Evolutionary conservation across 2,888 invertebrate species (phyloP).

Genomic region (Mystacides longicornis): DNA sequence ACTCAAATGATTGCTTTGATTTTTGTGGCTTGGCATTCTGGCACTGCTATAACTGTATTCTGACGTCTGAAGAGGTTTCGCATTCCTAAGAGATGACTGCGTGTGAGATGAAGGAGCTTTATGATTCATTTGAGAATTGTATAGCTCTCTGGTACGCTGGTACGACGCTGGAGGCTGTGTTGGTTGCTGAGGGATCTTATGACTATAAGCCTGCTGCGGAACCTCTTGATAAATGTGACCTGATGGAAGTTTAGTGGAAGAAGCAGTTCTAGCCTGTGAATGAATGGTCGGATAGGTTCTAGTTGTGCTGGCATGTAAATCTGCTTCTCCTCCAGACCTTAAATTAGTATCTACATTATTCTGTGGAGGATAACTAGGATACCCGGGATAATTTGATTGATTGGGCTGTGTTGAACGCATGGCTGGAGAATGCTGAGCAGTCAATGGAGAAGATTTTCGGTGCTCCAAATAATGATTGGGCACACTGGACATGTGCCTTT

Average conservation of each 20-base stretch:
- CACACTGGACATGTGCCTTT: slow-evolving; percentile 9
- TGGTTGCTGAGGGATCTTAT: slow-evolving; percentile 26
- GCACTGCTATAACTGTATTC: slow-evolving; percentile 27
- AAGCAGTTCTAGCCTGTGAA: slow-evolving; percentile 14
- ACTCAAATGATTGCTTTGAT: slow-evolving; percentile 23
- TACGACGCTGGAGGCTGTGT: slow-evolving; percentile 21
- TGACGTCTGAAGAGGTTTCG: slow-evolving; percentile 22
- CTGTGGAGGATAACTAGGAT: slow-evolving; percentile 16
- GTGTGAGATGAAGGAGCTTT: slow-evolving; percentile 21
- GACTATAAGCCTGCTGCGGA: slow-evolving; percentile 17
- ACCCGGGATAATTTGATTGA: slow-evolving; percentile 11
- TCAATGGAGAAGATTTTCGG: slow-evolving; percentile 6
- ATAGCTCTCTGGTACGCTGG: slow-evolving; percentile 23
- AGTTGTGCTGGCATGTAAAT: slow-evolving; percentile 13
- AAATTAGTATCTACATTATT: slow-evolving; percentile 13
- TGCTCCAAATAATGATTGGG: slow-evolving; percentile 10
- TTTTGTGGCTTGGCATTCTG: slow-evolving; percentile 26
- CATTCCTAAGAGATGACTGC: slow-evolving; percentile 22
- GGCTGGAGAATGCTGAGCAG: slow-evolving; percentile 16
- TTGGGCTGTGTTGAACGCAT: slow-evolving; percentile 6
- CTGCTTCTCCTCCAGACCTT: slow-evolving; percentile 17
- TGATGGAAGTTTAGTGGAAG: slow-evolving; percentile 25
- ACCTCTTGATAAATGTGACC: slow-evolving; percentile 15
- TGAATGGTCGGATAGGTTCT: slow-evolving; percentile 4
- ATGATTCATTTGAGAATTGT: slow-evolving; percentile 20